These are phyloP conservation scores for Poeciliopsis retropinna DNA, from an alignment of 2,113 vertebrate species.

Conservation along the genomic window DNA sequence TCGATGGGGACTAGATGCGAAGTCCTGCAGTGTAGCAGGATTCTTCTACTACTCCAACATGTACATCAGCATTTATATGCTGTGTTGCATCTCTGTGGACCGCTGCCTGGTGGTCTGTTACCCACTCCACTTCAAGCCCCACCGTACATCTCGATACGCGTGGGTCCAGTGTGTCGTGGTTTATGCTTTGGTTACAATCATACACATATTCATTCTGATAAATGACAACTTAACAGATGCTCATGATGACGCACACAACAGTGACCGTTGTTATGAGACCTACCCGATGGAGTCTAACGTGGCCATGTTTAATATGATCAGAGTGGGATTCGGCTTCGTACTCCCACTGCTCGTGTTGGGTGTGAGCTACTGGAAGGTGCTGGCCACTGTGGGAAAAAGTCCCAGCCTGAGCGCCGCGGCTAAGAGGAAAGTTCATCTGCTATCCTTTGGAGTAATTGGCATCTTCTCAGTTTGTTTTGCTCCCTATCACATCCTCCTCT, in stretches of 20 bases:
- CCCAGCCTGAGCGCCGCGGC: constrained; percentile 60
- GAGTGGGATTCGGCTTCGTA: constrained; percentile 74
- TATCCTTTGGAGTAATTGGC: constrained; percentile 78
- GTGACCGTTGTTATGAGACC: constrained; percentile 79
- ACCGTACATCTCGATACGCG: constrained; percentile 64
- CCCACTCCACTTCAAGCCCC: constrained; percentile 69
- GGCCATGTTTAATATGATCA: constrained; percentile 74
- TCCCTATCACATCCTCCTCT: constrained; percentile 81
- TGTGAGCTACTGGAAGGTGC: constrained; percentile 76
- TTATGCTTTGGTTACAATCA: constrained; percentile 29
- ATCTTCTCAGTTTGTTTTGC: constrained; percentile 83
- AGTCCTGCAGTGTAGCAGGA: constrained; percentile 74
- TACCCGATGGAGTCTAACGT: constrained; percentile 63
- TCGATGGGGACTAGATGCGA: constrained; percentile 62
- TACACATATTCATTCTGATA: constrained; percentile 70
- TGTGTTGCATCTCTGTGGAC: constrained; percentile 84
- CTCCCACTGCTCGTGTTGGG: constrained; percentile 74
- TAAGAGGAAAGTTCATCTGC: constrained; percentile 78
- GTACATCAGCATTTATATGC: constrained; percentile 82
- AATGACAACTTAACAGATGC: constrained; percentile 51
- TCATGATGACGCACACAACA: constrained; percentile 37
- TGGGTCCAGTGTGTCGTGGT: constrained; percentile 67
- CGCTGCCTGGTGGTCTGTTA: constrained; percentile 79
- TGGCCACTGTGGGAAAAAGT: constrained; percentile 76
- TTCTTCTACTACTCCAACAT: constrained; percentile 85